Evolutionary conservation across 1,140 invertebrate species (phyloP).

Genomic region (Neodiprion fabricii): DNA sequence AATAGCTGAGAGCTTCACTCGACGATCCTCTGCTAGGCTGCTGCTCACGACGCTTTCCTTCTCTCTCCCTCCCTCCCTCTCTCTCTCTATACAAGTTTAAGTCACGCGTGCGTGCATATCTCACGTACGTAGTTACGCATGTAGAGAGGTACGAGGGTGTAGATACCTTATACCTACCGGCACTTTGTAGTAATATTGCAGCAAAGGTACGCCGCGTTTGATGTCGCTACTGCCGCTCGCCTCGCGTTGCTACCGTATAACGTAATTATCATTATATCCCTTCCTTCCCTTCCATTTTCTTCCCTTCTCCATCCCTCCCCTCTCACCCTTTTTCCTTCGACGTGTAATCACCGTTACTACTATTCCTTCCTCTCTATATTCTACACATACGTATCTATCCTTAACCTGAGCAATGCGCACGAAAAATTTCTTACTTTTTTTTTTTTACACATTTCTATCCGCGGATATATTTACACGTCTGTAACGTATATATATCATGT

Average conservation of each 20-base stretch:
- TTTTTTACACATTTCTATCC: neutral
- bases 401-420: neutral
- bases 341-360: neutral
- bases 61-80: too few species aligned
- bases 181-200: constrained; percentile 38
- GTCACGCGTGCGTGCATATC: too few species aligned
- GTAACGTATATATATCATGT: too few species aligned
- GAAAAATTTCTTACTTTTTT: neutral
- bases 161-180: constrained; percentile 27
- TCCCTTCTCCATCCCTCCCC: constrained; percentile 4
- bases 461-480: too few species aligned
- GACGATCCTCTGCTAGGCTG: too few species aligned
- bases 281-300: neutral
- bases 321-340: neutral
- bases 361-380: constrained; percentile 9
- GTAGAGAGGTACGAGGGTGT: too few species aligned
- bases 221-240: constrained; percentile 26
- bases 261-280: constrained; percentile 38
- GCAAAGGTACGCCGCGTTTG: constrained; percentile 43
- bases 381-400: neutral
- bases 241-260: constrained; percentile 17
- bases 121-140: too few species aligned
- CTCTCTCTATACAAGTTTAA: too few species aligned
- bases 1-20: too few species aligned
- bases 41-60: neutral